Evolutionary conservation across 2,113 vertebrate genomes (phyloP).

Genomic region (Oryctolagus cuniculus): DNA sequence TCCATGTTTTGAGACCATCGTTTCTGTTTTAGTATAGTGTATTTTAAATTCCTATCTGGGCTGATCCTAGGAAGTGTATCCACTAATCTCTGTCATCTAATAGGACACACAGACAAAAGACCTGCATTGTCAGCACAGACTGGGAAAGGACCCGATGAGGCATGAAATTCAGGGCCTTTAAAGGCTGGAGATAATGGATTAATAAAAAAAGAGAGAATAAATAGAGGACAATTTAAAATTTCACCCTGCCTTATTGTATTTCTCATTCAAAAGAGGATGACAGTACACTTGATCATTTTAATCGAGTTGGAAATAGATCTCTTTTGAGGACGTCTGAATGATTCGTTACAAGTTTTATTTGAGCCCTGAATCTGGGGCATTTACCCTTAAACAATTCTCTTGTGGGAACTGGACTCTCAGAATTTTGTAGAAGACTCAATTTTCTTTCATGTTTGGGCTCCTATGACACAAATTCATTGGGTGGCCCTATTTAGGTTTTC

Average conservation of each 20-base stretch:
- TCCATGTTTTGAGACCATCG: constrained; percentile 11
- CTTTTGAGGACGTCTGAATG: background rate
- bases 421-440: constrained; percentile 19
- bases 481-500: background rate
- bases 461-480: background rate
- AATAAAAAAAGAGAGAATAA: constrained; percentile 26
- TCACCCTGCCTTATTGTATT: constrained; percentile 21
- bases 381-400: background rate
- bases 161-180: constrained; percentile 48
- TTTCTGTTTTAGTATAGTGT: background rate
- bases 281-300: constrained; percentile 25
- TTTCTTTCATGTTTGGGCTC: constrained; percentile 14
- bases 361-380: background rate
- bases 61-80: constrained; percentile 41
- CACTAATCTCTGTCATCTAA: constrained; percentile 67
- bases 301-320: constrained; percentile 21
- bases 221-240: constrained; percentile 31
- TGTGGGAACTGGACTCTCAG: background rate
- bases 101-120: constrained; percentile 46
- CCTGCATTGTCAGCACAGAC: constrained; percentile 29
- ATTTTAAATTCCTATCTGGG: constrained; percentile 36
- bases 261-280: constrained; percentile 51
- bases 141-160: background rate
- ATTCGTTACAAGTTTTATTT: background rate
- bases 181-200: constrained; percentile 35